Evolutionary conservation across 2,888 invertebrate genomes (phyloP).

Genomic region (Noctua pronuba): DNA sequence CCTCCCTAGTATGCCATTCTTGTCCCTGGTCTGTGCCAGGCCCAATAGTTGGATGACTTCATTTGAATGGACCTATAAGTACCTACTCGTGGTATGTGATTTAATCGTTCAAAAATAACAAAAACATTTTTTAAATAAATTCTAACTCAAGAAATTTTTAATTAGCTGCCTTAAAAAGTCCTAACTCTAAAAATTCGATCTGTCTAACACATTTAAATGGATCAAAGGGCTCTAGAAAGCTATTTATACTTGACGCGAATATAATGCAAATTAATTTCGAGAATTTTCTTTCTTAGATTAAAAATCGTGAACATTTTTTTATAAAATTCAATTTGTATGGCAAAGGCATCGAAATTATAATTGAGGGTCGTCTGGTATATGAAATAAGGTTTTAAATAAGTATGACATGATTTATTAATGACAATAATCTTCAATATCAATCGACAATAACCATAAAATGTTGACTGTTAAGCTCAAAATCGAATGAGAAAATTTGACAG

Average conservation of each 20-base stretch:
- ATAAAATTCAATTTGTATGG: slow-evolving; percentile 40
- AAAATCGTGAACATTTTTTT: slow-evolving; percentile 20
- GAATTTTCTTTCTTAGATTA: slow-evolving; percentile 18
- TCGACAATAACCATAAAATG: no score
- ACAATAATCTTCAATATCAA: background rate
- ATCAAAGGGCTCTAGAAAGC: slow-evolving; percentile 39
- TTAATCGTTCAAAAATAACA: background rate
- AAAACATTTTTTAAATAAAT: background rate
- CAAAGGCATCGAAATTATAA: slow-evolving; percentile 44
- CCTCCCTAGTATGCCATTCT: background rate
- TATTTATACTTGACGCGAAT: slow-evolving; percentile 34
- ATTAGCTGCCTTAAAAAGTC: slow-evolving; percentile 18
- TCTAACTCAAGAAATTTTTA: slow-evolving; percentile 1
- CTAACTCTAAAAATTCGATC: slow-evolving; percentile 12
- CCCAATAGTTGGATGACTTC: background rate
- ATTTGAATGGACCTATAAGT: no score
- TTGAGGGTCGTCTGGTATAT: slow-evolving; percentile 20
- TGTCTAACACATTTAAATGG: slow-evolving; percentile 27
- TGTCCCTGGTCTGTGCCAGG: background rate
- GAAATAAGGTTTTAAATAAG: slow-evolving; percentile 17
- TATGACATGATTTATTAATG: background rate
- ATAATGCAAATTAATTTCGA: slow-evolving; percentile 40
- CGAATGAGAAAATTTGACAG: no score
- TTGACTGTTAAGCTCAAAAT: no score
- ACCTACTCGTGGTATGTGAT: no score